Base-by-base conservation (phyloP, 2,888 invertebrate genomes). In the Synanthedon myopaeformis region DNA sequence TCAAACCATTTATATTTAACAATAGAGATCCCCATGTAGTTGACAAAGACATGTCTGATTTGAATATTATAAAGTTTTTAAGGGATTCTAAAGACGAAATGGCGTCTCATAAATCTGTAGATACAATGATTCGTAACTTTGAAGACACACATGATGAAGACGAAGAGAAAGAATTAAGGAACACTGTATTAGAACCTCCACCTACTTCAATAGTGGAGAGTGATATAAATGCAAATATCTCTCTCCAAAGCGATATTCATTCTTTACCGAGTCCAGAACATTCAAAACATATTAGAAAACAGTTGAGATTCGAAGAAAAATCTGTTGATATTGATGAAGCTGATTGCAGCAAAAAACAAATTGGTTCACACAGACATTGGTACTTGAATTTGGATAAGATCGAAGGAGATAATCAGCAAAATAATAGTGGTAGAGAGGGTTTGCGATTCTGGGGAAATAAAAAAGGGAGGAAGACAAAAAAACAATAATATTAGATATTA, bases 281-380 rank as follows among this genome's bases (percentile, higher is more conserved):
- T 11, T 51, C 54, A 5, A 58, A 51, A 19, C 51, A 51, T 10
- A 50, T 54, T 41, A 55, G 49, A 51, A 80, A 76, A 55, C 73
- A 66, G 48, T 65, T 83, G 42, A 70, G 81, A 56, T 85, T 85
- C 62, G 70, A 78, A 17, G 76, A 79, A 54, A 63, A 60, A n/a
- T 56, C 69, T 6, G 65, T 10, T 3, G 5, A 13, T 35, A 52
- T 48, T 49, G 12, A 13, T 41, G 42, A 35, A 51, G 42, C 41
- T 1, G 49, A 49, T 19, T 17, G 12, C 4, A 13, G 49, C 8
- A 14, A 11, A 17, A 49, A 11, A 8, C 17, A 45, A 50, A 11
- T 51, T 51, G 13, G 42, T 14, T 11, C 14, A 41, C 13, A 50
- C 12, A 45, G 60, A 59, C 13, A 58, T 54, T 13, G 57, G 58